phyloP scores from a whole-genome alignment of 2,113 vertebrate genomes.

The Gymnarchus niloticus region DNA sequence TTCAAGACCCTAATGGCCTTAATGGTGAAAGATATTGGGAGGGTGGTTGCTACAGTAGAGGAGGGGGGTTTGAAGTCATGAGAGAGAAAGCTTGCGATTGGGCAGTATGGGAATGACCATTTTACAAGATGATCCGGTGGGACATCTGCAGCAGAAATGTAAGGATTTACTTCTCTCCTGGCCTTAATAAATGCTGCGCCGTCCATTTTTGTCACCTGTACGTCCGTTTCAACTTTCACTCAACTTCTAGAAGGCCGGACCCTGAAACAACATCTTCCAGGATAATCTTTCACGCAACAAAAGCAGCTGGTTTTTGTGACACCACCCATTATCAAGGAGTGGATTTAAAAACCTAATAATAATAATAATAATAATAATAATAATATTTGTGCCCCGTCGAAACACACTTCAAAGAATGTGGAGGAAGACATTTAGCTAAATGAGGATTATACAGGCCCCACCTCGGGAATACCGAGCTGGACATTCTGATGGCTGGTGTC shows the following conservation, averaged over 20 bases:
- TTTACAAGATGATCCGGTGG: conserved; percentile 24
- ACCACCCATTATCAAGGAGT: not conserved
- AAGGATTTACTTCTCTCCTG: conserved; percentile 26
- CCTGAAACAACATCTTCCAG: not conserved
- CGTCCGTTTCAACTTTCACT: not conserved
- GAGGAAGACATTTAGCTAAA: not conserved
- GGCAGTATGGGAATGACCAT: conserved; percentile 22
- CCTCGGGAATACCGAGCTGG: not conserved
- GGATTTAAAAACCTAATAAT: too few species aligned
- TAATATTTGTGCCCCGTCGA: not conserved
- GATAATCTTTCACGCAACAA: not conserved
- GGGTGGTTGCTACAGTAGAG: not conserved
- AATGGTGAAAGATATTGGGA: conserved; percentile 16
- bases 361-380: too few species aligned
- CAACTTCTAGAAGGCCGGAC: not conserved
- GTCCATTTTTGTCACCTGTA: not conserved
- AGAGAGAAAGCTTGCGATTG: conserved; percentile 44
- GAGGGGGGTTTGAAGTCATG: not conserved
- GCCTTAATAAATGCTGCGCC: conserved; percentile 16
- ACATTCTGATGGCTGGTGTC: not conserved
- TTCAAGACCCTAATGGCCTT: conserved; percentile 11
- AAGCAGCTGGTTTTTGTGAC: not conserved
- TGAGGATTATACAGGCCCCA: not conserved
- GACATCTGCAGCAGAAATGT: conserved; percentile 29
- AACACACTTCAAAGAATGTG: not conserved